These are phyloP conservation scores for Equus quagga DNA, from an alignment of 2,113 vertebrate species.

Conservation along the genomic window DNA sequence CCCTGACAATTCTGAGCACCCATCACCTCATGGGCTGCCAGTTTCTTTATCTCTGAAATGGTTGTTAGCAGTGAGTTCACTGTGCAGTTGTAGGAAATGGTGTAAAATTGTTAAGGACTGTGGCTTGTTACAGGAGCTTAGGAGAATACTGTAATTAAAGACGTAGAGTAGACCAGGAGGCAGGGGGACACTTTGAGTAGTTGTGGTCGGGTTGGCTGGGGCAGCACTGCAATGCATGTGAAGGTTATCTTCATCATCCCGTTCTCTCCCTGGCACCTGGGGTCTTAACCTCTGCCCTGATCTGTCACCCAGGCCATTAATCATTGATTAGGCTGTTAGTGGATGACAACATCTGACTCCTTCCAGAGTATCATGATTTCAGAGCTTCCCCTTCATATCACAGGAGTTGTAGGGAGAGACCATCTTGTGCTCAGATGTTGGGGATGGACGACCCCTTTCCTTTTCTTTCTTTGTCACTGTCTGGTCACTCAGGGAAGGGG, in stretches of 20 bases:
- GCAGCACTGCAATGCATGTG: background rate
- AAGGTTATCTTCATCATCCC: too few relatives aligned
- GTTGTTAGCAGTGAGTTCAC: background rate
- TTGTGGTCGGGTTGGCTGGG: accelerated
- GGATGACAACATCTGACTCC: background rate
- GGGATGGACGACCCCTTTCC: background rate
- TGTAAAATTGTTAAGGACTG: background rate
- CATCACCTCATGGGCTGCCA: background rate
- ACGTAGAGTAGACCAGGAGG: background rate
- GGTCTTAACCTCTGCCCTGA: background rate
- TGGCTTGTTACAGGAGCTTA: background rate
- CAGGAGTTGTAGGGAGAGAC: background rate
- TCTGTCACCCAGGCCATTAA: background rate
- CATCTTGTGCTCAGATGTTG: background rate
- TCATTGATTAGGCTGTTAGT: background rate
- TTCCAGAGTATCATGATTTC: background rate
- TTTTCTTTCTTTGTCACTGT: background rate
- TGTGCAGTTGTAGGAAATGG: background rate
- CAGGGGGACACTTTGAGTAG: background rate
- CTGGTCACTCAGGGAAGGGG: background rate
- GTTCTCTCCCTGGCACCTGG: background rate
- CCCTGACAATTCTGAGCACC: background rate
- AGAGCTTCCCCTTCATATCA: background rate
- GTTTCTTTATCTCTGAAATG: background rate
- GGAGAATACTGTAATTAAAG: background rate